Percentiles rank a stretch among this genome's conserved stretches.
Conservation (phyloP, 2,113 vertebrate genomes). For the Rostratula benghalensis region DNA sequence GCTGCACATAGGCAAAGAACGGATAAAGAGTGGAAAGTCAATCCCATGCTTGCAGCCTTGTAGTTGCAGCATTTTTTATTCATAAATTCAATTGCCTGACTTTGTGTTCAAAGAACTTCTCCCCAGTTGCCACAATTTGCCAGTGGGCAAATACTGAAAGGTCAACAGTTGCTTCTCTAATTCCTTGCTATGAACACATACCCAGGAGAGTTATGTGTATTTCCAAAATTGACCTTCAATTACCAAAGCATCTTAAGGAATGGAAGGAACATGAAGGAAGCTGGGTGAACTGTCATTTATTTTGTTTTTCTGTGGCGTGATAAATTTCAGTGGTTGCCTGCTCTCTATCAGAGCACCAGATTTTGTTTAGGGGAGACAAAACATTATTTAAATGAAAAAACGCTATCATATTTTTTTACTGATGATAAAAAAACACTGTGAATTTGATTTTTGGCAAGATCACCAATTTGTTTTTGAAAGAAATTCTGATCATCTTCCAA, state of each 20-base stretch:
- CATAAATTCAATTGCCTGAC: background rate
- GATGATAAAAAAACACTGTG: background rate
- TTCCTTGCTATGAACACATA: background rate
- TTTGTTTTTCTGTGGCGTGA: background rate
- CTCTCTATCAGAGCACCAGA: background rate
- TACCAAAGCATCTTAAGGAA: background rate
- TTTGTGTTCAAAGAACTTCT: background rate
- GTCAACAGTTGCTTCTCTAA: slow-evolving; percentile 39
- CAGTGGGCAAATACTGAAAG: slow-evolving; percentile 28
- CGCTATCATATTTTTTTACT: background rate
- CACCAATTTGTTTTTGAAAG: background rate
- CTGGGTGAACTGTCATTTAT: background rate
- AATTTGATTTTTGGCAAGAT: background rate
- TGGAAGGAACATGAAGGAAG: background rate
- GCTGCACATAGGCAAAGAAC: slow-evolving; percentile 1
- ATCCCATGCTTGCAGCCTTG: slow-evolving; percentile 3
- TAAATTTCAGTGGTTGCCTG: background rate
- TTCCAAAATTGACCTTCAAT: slow-evolving; percentile 5
- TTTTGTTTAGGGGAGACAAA: background rate
- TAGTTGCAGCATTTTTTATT: slow-evolving; percentile 13
- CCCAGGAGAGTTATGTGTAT: background rate
- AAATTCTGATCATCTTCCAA: slow-evolving; percentile 28
- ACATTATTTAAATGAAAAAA: background rate
- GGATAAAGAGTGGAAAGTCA: slow-evolving; percentile 8
- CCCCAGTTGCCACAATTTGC: slow-evolving; percentile 18